phyloP scores from a whole-genome alignment of 2,888 invertebrate species.

The Acutogordius australiensis region DNA sequence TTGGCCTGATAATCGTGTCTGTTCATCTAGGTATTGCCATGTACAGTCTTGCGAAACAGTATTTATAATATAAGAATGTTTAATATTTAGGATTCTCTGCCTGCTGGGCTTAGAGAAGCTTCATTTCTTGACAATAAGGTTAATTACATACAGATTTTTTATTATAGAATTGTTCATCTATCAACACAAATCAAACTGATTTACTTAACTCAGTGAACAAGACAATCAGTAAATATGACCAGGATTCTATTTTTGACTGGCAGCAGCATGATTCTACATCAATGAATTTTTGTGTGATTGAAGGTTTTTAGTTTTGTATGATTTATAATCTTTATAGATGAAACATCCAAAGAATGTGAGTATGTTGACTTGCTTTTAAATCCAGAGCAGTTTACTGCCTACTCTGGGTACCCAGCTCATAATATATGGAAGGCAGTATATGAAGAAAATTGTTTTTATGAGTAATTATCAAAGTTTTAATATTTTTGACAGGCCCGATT shows the following conservation, averaged over 20 bases:
- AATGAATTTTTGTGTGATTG: not conserved
- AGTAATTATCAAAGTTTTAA: no score
- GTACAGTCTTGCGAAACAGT: not conserved
- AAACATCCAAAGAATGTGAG: slow-evolving; percentile 33
- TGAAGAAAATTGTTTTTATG: slow-evolving; percentile 68
- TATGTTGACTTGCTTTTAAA: slow-evolving; percentile 79
- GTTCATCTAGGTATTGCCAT: not conserved
- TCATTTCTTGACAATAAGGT: not conserved
- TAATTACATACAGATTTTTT: not conserved
- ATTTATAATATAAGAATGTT: not conserved
- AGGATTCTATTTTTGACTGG: not conserved
- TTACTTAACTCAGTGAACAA: not conserved
- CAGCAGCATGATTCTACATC: not conserved
- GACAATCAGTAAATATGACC: not conserved
- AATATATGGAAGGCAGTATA: slow-evolving; percentile 88
- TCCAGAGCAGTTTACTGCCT: slow-evolving; percentile 88
- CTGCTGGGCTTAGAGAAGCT: not conserved
- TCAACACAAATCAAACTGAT: not conserved
- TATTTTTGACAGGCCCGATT: no score
- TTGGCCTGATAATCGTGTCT: not conserved
- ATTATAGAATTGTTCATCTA: not conserved
- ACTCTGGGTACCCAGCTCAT: slow-evolving; percentile 66
- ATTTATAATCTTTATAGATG: slow-evolving; percentile 30
- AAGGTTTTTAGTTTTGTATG: not conserved
- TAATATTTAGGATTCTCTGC: not conserved